Evolutionary conservation across 2,113 vertebrate genomes (phyloP).

Genomic region (Leptobrachium leishanense): DNA sequence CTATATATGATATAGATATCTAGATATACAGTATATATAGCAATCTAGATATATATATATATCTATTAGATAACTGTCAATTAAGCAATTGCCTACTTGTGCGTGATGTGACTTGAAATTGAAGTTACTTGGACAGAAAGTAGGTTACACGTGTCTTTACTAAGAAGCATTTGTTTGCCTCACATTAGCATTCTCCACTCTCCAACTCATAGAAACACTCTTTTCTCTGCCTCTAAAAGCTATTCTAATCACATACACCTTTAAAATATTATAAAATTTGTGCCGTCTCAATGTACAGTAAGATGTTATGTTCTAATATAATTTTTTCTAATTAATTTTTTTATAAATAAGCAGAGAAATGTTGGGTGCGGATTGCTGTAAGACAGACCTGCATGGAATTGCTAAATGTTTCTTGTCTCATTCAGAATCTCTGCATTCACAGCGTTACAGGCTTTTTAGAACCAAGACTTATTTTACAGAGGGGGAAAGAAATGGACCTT

Average conservation of each 20-base stretch:
- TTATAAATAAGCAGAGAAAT: not conserved
- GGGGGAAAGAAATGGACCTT: slow-evolving; percentile 71
- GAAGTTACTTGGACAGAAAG: not conserved
- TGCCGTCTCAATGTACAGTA: not conserved
- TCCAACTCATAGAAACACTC: too few relatives aligned
- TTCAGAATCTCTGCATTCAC: slow-evolving; percentile 65
- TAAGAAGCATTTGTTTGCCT: not conserved
- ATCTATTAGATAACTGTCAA: too few relatives aligned
- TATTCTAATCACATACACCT: too few relatives aligned
- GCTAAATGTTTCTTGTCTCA: slow-evolving; percentile 57
- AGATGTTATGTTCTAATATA: slow-evolving; percentile 18
- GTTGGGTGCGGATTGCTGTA: slow-evolving; percentile 49
- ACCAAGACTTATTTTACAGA: slow-evolving; percentile 72
- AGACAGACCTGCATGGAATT: slow-evolving; percentile 70
- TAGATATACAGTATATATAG: too few relatives aligned
- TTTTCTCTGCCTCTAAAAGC: too few relatives aligned
- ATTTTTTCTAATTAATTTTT: slow-evolving; percentile 1
- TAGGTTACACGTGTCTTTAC: not conserved
- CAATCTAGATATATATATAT: too few relatives aligned
- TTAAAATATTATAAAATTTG: too few relatives aligned
- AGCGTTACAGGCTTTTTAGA: slow-evolving; percentile 65
- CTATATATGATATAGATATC: too few relatives aligned
- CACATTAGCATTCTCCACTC: not conserved
- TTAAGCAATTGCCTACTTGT: too few relatives aligned
- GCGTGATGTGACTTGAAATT: too few relatives aligned